Evolutionary conservation across 2,888 invertebrate species (phyloP), one percentile per base, ranked within the genome.

Genomic region (Limnephilus marmoratus): DNA sequence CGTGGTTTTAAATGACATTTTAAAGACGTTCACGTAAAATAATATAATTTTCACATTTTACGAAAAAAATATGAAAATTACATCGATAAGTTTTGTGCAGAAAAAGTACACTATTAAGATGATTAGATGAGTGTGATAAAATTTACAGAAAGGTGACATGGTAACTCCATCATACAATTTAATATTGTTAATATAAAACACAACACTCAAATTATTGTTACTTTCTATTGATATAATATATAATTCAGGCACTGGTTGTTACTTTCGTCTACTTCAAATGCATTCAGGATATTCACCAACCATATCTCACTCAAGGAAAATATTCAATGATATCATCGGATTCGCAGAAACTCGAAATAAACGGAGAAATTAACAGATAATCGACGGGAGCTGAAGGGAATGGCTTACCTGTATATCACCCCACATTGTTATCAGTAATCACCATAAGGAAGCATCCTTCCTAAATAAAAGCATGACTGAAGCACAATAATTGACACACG

Each of bases 371-470:
- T 7, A 68, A 24, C n/a, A 24, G n/a, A 24, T 68, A 68, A 68
- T 49, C 18, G 68, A 68, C 81, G 31, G 15, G 81, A 80, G 37
- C 18, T 89, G 80, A 89, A 81, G 34, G 34, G 31, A 81, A 80
- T n/a, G 53, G 86, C 92, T 91, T 90, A 93, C 93, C 93, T 93
- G 93, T 91, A 93, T 93, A 92, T 93, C 93, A 91, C 92, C 92
- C 93, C 93, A 93, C 93, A 93, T 93, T 85, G 41, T 92, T 90
- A 92, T 87, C 92, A 92, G 92, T 87, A 90, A 91, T 91, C 93
- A 92, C 91, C 92, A 92, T 92, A 86, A 92, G 92, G 91, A 93
- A 91, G 90, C 92, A 93, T 92, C 91, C 82, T 92, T 92, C 91
- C 90, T 86, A 86, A 93, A 92, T 91, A 91, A 93, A 87, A 92